Base-by-base conservation (phyloP, 2,888 invertebrate genomes). In the Choristoneura rosaceana region DNA sequence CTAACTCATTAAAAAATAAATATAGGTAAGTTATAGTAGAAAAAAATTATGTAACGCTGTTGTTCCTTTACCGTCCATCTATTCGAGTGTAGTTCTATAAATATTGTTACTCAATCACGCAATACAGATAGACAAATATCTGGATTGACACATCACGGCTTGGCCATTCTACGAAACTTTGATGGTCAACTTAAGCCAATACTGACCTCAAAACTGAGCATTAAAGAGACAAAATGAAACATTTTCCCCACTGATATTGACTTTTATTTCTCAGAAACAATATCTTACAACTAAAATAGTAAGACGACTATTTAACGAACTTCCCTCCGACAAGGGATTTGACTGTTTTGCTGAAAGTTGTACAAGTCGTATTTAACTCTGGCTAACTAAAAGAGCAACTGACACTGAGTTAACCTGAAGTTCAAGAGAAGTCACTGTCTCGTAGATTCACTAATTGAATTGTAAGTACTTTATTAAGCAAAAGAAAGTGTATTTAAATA, bases 391-490 rank as follows among this genome's bases (percentile, higher is more conserved):
- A 62, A 47, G 62, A 62, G 62, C 25, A 33, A 62, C 62, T 62
- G 62, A 45, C 62, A 62, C 25, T 8, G n/a, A 62, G 9, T 15
- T 62, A 62, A 62, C 50, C 47, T 52, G 34, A 47, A 47, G 25
- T 52, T 17, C 10, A 96, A 96, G 33, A 47, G 34, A 64, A 64
- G 64, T 64, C 38, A 38, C 14, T 50, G 64, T 17, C 38, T 64
- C 47, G 34, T 15, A 10, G 10, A 64, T 64, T 64, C 55, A 0
- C 55, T 55, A 55, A 55, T 55, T 55, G 55, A 25, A 55, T 25
- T 25, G 55, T 12, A 7, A 55, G 12, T 47, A 47, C 47, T 55
- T 55, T 60, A 15, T 38, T 60, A 38, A 60, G n/a, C 60, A n/a
- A 34, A 14, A 34, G n/a, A n/a, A n/a, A 38, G 4, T 25, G 17